phyloP scores from a whole-genome alignment of 2,113 vertebrate species.

The Chitala chitala region DNA sequence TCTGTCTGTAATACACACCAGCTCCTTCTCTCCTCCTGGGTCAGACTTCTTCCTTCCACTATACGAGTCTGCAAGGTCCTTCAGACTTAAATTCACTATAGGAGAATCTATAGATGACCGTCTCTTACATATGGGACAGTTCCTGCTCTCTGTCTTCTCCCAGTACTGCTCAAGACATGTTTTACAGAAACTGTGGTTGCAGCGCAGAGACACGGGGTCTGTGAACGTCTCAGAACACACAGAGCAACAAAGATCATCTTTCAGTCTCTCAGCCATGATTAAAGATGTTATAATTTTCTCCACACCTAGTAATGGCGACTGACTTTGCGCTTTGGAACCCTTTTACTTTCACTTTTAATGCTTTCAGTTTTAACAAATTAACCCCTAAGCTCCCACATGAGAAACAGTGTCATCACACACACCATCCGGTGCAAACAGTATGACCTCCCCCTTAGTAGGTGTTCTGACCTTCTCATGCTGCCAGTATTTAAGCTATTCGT shows the following conservation, averaged over 20 bases:
- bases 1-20: background rate
- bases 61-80: background rate
- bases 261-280: background rate
- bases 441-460: too few relatives aligned
- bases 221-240: background rate
- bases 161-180: background rate
- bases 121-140: background rate
- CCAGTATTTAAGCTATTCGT: too few relatives aligned
- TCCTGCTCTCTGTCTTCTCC: background rate
- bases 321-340: too few relatives aligned
- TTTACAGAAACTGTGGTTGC: slow-evolving; percentile 8
- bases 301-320: too few relatives aligned
- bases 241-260: background rate
- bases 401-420: too few relatives aligned
- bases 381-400: too few relatives aligned
- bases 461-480: too few relatives aligned
- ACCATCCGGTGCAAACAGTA: too few relatives aligned
- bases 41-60: background rate
- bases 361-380: too few relatives aligned
- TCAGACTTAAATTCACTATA: background rate
- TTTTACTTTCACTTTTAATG: too few relatives aligned
- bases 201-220: slow-evolving; percentile 6
- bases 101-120: background rate
- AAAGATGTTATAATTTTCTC: background rate
- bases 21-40: background rate